Base-by-base conservation (phyloP, 2,888 invertebrate species). In the Lottia scabra region DNA sequence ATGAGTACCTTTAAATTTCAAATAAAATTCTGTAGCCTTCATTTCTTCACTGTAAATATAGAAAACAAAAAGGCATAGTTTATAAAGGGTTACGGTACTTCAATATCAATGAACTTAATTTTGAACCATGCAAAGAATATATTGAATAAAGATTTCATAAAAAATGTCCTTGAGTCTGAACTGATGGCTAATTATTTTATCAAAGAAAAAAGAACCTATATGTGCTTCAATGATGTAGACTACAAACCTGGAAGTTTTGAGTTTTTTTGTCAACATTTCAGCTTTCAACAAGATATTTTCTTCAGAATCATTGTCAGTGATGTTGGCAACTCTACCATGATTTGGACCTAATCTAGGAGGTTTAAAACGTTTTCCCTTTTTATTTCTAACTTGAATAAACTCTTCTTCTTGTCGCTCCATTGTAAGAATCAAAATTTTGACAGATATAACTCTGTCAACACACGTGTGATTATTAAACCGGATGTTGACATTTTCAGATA, bases 31-130 rank as follows among this genome's bases (percentile, higher is more conserved):
- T 38, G 65, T 70, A 6, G 38, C n/a, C 56, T 65, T 65, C 45
- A 70, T 30, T 46, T 70, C 46, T 15, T 70, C 45, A 19, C 70
- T 70, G n/a, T 38, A 30, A 70, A 70, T 13, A 69, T 16, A n/a
- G 13, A 46, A 26, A 67, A 46, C 12, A 44, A 44, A 8, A 2
- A 43, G 46, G 12, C n/a, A n/a, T n/a, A n/a, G n/a, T n/a, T n/a
- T n/a, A n/a, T n/a, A n/a, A n/a, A n/a, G n/a, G n/a, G n/a, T n/a
- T n/a, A n/a, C n/a, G n/a, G n/a, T n/a, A n/a, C n/a, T n/a, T n/a
- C n/a, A n/a, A n/a, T n/a, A n/a, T n/a, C n/a, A n/a, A n/a, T n/a
- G n/a, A n/a, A n/a, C n/a, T n/a, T n/a, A n/a, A n/a, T n/a, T n/a
- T n/a, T n/a, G n/a, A n/a, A n/a, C n/a, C n/a, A n/a, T n/a, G n/a